A percentile compares a stretch with the other conserved stretches of the same genome.
These are phyloP conservation scores for Dicranocentrus wangi DNA, from an alignment of 2,888 invertebrate species.

Conservation along the genomic window DNA sequence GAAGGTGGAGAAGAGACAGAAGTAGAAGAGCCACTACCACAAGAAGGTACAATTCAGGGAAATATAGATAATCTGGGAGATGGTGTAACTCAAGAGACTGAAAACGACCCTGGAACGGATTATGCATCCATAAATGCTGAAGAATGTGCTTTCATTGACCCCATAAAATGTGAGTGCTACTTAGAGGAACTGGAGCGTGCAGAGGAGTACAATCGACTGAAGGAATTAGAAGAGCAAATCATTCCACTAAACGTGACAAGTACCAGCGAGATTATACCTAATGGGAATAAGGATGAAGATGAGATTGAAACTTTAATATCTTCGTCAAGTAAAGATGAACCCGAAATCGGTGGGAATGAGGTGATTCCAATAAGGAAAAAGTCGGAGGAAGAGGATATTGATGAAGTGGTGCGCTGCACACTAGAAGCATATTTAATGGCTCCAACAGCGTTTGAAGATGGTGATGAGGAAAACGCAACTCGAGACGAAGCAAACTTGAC, in stretches of 20 bases:
- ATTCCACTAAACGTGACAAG: neutral
- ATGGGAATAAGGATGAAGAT: slow-evolving; percentile 10
- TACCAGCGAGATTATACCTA: neutral
- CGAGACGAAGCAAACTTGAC: neutral
- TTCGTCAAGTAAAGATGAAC: neutral
- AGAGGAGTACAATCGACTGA: slow-evolving; percentile 37
- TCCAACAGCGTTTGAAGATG: slow-evolving; percentile 44
- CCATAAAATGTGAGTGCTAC: slow-evolving; percentile 66
- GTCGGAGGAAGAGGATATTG: slow-evolving; percentile 41
- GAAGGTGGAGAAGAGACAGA: neutral
- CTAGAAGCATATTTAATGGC: slow-evolving; percentile 55
- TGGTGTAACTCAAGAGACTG: slow-evolving; percentile 32
- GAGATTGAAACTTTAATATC: slow-evolving; percentile 41
- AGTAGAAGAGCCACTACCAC: neutral
- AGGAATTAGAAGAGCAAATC: slow-evolving; percentile 44
- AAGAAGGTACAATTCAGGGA: slow-evolving; percentile 39
- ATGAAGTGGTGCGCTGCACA: slow-evolving; percentile 54
- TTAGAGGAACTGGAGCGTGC: slow-evolving; percentile 25
- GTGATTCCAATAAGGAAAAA: slow-evolving; percentile 10
- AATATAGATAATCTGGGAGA: slow-evolving; percentile 40
- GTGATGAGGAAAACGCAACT: slow-evolving; percentile 12
- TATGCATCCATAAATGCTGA: neutral
- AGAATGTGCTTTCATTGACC: slow-evolving; percentile 51
- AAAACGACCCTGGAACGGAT: slow-evolving; percentile 10
- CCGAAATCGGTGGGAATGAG: neutral